Evolutionary conservation across 2,113 vertebrate genomes (phyloP), one percentile per base, ranked within the genome.

Genomic region (Cervus canadensis): DNA sequence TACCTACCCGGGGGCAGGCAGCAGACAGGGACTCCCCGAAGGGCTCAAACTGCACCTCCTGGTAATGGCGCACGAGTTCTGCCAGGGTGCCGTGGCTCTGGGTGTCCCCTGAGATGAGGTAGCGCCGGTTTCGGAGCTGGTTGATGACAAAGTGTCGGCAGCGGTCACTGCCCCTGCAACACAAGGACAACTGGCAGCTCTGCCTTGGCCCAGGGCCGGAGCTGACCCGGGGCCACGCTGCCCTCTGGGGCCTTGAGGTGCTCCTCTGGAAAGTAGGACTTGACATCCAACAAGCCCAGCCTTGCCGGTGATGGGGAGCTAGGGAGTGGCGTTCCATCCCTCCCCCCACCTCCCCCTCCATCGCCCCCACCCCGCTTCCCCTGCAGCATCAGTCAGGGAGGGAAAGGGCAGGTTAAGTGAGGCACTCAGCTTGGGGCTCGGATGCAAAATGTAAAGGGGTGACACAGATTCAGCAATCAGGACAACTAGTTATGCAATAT

Each of bases 121-220:
- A 99, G 59, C 98, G 98, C 13, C 99, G 98, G 0, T 98, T 98
- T 84, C 93, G 98, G 40, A 97, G 99, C 96, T 99, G 99, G 95
- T 97, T 99, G 94, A 99, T 99, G 93, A 99, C 98, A 95, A 99
- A 99, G 96, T 99, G 99, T 15, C 99, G 99, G 96, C 99, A 99
- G 8, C 99, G 98, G 86, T 99, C 99, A 1, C 95, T 98, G 23
- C 99, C 99, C 98, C 99, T 99, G 98, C 45, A 98, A 98, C 50
- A 91, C 25, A 90, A 91, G 62, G 5, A 36, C 7, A 43, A 23
- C 28, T 1, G 17, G 76, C 54, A 50, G 48, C 85, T 60, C 26
- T 2, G 56, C 74, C 28, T 7, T 8, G 45, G 56, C n/a, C 85
- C 56, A 12, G 7, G 79, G 13, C 10, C 0, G 1, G 33, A 30